Base-by-base conservation (phyloP, 2,113 vertebrate species). In the Crotalus viridis region DNA sequence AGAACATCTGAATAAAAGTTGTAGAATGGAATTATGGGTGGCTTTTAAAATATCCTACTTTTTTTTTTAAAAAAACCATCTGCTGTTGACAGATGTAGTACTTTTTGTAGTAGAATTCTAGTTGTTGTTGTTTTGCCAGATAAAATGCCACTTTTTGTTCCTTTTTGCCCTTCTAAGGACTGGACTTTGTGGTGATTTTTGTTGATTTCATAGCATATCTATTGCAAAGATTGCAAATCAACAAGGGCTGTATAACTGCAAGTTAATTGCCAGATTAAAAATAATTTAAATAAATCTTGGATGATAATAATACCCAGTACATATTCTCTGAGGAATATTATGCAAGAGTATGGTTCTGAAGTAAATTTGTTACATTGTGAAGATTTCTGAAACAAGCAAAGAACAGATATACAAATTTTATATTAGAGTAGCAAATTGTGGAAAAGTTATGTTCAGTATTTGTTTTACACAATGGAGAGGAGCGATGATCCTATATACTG, bases 61-160 rank as follows among this genome's bases (percentile, higher is more conserved):
- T 96, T 98, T 97, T 97, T 24, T 19, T 3, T 39, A 39, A 39
- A 43, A 43, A 97, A 94, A 94, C 97, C 97, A 98, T 98, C 97
- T 98, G 98, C 96, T 98, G 96, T 97, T 98, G 97, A 97, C 98
- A 98, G 97, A 96, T 98, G 97, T 95, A 96, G 94, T 0, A 88
- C 95, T 97, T 98, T 97, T 96, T 96, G 96, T 96, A 96, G 94
- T 95, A 26, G 85, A 89, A 94, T 56, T 93, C 92, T 94, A 96
- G 95, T 95, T 95, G 92, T 93, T 46, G 93, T 93, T 93, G 39
- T 93, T 93, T 55, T 92, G 94, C 92, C 93, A 94, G 95, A 95
- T 94, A 96, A 91, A 95, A 92, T 1, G 1, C 39, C 90, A 90
- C 95, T 96, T 94, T 87, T 94, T 51, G 21, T 96, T 95, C 93